These are phyloP conservation scores for Helicoverpa armigera DNA, from an alignment of 1,140 invertebrate genomes.

Conservation along the genomic window DNA sequence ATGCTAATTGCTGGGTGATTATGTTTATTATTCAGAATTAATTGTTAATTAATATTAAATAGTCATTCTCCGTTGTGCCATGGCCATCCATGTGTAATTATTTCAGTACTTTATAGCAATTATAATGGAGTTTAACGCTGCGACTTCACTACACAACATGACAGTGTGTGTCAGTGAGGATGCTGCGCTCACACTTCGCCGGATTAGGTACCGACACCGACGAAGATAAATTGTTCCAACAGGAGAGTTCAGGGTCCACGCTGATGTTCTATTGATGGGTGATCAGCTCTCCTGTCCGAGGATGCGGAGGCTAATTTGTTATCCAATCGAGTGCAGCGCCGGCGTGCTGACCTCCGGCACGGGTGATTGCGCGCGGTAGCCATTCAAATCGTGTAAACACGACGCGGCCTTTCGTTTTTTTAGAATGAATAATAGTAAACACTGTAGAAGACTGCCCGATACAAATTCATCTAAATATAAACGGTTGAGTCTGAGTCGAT, in stretches of 20 bases:
- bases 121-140: too few species aligned
- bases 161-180: too few species aligned
- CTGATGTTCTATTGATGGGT: not conserved
- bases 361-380: not conserved
- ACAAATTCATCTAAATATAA: not conserved
- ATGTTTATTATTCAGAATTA: too few species aligned
- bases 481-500: not conserved
- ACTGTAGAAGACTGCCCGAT: not conserved
- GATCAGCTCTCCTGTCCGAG: not conserved
- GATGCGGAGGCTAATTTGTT: not conserved
- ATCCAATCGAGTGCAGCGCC: not conserved
- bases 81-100: too few species aligned
- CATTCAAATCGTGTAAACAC: not conserved
- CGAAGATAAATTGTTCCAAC: not conserved
- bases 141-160: too few species aligned
- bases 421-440: not conserved
- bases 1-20: too few species aligned
- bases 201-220: not conserved
- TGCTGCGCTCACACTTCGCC: not conserved
- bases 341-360: not conserved
- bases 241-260: not conserved
- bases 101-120: too few species aligned
- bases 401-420: not conserved
- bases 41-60: too few species aligned
- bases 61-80: too few species aligned